phyloP scores from a whole-genome alignment of 2,797 vertebrate genomes.

The Diglossa cyanea region DNA sequence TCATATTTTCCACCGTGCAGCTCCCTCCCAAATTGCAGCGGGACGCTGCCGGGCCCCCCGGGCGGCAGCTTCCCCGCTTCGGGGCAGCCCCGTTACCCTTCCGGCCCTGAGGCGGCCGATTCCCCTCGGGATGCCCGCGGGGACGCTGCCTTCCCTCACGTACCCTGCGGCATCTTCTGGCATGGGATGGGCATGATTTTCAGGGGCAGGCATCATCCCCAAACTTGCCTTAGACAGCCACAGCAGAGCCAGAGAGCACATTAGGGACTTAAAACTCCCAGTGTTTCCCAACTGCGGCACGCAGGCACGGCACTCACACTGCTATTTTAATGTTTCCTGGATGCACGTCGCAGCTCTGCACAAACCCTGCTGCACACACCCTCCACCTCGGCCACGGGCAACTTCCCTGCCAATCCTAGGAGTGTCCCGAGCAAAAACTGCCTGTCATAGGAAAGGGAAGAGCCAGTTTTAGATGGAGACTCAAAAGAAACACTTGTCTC shows the following conservation, averaged over 20 bases:
- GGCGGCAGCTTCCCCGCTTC: background rate
- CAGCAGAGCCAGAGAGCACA: background rate
- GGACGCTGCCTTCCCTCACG: background rate
- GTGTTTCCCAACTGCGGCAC: background rate
- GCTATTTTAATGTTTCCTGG: conserved; percentile 26
- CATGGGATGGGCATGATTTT: background rate
- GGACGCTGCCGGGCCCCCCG: background rate
- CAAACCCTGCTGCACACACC: background rate
- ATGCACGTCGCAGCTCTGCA: background rate
- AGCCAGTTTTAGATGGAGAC: background rate
- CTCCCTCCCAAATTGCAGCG: background rate
- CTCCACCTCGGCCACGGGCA: background rate
- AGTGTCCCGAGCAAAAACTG: background rate
- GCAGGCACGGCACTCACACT: background rate
- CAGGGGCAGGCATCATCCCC: background rate
- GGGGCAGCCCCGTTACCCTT: background rate
- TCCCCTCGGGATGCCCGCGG: background rate
- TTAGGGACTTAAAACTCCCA: background rate
- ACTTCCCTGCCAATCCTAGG: background rate
- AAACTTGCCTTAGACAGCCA: background rate
- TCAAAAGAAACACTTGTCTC: background rate
- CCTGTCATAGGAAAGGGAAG: background rate
- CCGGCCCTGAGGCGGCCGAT: background rate
- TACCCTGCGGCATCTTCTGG: background rate
- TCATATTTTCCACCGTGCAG: background rate